Percentiles rank a stretch among this genome's conserved stretches.
These are phyloP conservation scores for Chrysolina haemoptera DNA, from an alignment of 2,888 invertebrate genomes.

Conservation along the genomic window DNA sequence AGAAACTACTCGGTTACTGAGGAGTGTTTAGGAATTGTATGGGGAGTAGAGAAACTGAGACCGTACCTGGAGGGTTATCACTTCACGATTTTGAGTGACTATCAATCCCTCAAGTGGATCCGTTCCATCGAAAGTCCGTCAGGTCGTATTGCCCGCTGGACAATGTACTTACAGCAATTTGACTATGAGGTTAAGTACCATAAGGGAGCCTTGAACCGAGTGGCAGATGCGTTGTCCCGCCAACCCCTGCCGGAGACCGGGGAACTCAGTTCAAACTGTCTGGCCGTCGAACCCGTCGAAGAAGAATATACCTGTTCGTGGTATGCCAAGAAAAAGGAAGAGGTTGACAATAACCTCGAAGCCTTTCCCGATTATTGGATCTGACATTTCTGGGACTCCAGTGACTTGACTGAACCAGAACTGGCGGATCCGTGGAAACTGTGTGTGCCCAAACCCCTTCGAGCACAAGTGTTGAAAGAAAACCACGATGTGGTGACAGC, in stretches of 20 bases:
- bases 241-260: neutral
- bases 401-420: constrained; percentile 28
- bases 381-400: constrained; percentile 25
- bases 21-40: constrained; percentile 56
- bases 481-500: neutral
- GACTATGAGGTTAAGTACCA: constrained; percentile 49
- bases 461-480: neutral
- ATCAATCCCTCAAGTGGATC: constrained; percentile 52
- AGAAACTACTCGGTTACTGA: constrained; percentile 51
- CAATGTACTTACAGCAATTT: constrained; percentile 37
- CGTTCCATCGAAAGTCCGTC: constrained; percentile 26
- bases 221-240: constrained; percentile 49
- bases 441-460: neutral
- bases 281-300: neutral
- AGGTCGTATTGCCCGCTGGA: constrained; percentile 35
- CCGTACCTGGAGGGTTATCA: constrained; percentile 43
- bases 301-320: constrained; percentile 2
- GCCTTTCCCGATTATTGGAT: neutral
- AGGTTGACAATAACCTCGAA: neutral
- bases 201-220: constrained; percentile 45
- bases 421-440: constrained; percentile 37
- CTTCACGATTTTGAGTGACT: constrained; percentile 54
- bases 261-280: neutral
- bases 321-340: constrained; percentile 1
- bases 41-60: constrained; percentile 52